phyloP scores from a whole-genome alignment of 1,140 invertebrate genomes.

The Drosophila gunungcola region DNA sequence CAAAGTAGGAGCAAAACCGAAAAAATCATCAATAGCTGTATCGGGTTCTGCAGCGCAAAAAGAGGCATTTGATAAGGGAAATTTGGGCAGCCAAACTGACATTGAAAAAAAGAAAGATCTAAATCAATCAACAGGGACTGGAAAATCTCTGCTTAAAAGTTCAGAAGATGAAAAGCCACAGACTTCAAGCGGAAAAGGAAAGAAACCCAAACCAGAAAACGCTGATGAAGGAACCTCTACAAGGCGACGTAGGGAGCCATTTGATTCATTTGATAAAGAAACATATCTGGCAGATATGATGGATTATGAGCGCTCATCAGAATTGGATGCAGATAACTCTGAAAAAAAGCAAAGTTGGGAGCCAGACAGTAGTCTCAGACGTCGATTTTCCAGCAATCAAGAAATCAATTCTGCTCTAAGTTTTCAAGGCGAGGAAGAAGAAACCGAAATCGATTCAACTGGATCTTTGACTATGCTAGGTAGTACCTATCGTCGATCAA shows the following conservation, averaged over 20 bases:
- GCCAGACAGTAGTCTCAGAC: not conserved
- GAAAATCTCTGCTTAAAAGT: not conserved
- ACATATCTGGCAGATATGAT: not conserved
- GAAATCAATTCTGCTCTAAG: not conserved
- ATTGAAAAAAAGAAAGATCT: not conserved
- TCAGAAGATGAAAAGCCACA: not conserved
- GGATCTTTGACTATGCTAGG: conserved; percentile 3
- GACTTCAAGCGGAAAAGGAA: not conserved
- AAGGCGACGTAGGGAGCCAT: conserved; percentile 1
- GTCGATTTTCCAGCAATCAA: not conserved
- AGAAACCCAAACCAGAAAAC: not conserved
- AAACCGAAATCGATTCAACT: not conserved
- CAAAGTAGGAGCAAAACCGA: not conserved
- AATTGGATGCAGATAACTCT: not conserved
- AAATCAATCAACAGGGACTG: not conserved
- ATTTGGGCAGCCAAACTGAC: not conserved
- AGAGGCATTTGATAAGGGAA: not conserved
- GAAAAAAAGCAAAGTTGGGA: not conserved
- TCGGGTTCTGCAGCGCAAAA: not conserved
- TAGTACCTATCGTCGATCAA: not conserved
- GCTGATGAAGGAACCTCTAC: not conserved
- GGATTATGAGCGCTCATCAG: conserved; percentile 11
- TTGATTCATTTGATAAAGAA: conserved; percentile 1
- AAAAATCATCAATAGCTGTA: not conserved
- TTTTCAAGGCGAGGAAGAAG: not conserved